Evolutionary conservation across 37 sponge, comb jelly and placozoan species (phyloP).

Genomic region (Cladorhizidae sp.): DNA sequence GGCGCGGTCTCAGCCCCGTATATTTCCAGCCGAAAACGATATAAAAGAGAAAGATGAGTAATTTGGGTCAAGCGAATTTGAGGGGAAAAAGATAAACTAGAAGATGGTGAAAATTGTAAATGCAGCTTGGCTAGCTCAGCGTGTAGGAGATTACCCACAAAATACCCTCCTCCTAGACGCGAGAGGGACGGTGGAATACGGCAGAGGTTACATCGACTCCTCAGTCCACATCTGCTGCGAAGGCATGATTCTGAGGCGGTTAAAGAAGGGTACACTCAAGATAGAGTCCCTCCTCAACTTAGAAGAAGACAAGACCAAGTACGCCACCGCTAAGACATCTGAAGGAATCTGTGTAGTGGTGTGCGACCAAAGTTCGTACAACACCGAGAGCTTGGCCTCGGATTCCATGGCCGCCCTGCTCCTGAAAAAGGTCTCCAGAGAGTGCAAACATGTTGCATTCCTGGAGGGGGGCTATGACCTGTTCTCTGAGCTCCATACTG

Average conservation of each 20-base stretch:
- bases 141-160: slow-evolving; percentile 1
- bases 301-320: slow-evolving; percentile 55
- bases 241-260: slow-evolving; percentile 51
- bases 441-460: slow-evolving; percentile 61
- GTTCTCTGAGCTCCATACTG: slow-evolving; percentile 13
- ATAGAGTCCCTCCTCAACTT: slow-evolving; percentile 52
- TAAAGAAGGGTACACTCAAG: slow-evolving; percentile 57
- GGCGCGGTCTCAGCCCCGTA: too few relatives aligned
- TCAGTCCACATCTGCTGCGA: slow-evolving; percentile 57
- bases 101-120: slow-evolving; percentile 59
- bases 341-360: slow-evolving; percentile 57
- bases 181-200: slow-evolving; percentile 27
- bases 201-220: slow-evolving; percentile 46
- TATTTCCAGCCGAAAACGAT: too few relatives aligned
- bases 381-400: slow-evolving; percentile 1
- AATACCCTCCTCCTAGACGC: slow-evolving; percentile 52
- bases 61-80: too few relatives aligned
- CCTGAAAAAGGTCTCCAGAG: slow-evolving; percentile 46
- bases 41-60: too few relatives aligned
- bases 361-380: slow-evolving; percentile 34
- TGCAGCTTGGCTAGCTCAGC: slow-evolving; percentile 35
- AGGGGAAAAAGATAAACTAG: too few relatives aligned
- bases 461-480: slow-evolving; percentile 48
- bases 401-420: slow-evolving; percentile 31
- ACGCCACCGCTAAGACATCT: slow-evolving; percentile 37